Evolutionary conservation across 2,113 vertebrate genomes (phyloP).

Genomic region (Phoenicopterus ruber): DNA sequence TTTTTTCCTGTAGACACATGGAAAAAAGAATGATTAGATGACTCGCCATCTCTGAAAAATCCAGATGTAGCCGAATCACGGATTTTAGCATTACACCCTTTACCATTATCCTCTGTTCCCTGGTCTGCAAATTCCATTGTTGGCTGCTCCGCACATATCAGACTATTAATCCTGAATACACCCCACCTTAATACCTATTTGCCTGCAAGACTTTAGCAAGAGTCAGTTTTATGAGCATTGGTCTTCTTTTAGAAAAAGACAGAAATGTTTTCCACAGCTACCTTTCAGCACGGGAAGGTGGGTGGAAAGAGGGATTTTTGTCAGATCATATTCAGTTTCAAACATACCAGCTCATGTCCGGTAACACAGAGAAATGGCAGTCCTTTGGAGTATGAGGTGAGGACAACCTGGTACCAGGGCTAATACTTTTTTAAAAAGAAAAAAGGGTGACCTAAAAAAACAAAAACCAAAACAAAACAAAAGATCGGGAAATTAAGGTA

Average conservation of each 20-base stretch:
- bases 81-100: not conserved
- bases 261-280: not conserved
- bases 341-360: conserved; percentile 8
- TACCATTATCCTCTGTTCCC: not conserved
- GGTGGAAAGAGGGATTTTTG: not conserved
- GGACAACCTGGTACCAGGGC: not conserved
- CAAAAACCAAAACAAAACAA: not conserved
- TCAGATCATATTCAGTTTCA: not conserved
- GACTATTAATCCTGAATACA: not conserved
- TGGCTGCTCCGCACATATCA: not conserved
- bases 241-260: not conserved
- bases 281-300: not conserved
- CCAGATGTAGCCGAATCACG: not conserved
- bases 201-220: not conserved
- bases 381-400: not conserved
- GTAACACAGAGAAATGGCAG: conserved; percentile 33
- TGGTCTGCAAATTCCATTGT: not conserved
- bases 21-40: not conserved
- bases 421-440: not conserved
- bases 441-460: not conserved
- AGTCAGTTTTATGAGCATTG: not conserved
- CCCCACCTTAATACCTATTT: not conserved
- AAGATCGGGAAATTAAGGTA: not conserved
- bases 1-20: not conserved
- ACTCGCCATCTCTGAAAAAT: not conserved